Percentiles rank a stretch among this genome's conserved stretches.
phyloP scores from a whole-genome alignment of 2,888 invertebrate species.

The Lacanobia wlatinum region DNA sequence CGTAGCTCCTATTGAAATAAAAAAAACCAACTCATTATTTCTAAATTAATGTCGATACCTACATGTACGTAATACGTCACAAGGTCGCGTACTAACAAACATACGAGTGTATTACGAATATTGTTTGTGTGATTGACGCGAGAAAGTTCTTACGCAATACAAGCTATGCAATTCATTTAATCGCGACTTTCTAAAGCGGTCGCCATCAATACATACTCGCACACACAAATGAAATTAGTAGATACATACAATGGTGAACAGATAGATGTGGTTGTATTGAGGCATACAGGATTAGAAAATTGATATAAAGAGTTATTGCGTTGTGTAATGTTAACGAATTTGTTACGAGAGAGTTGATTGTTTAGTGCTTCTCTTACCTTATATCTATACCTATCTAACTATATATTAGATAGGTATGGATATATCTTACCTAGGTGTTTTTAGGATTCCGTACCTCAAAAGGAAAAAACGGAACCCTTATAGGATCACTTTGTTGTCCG shows the following conservation, averaged over 20 bases:
- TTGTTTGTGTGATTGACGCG: slow-evolving; percentile 37
- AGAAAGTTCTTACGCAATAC: slow-evolving; percentile 50
- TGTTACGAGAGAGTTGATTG: background rate
- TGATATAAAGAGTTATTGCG: slow-evolving; percentile 20
- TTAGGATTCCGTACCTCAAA: too few relatives aligned
- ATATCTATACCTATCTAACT: too few relatives aligned
- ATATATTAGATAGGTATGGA: too few relatives aligned
- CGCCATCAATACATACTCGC: slow-evolving; percentile 11
- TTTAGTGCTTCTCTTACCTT: background rate
- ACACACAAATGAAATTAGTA: slow-evolving; percentile 13
- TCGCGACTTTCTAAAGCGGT: slow-evolving; percentile 46
- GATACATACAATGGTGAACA: slow-evolving; percentile 31
- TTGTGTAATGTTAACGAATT: slow-evolving; percentile 13
- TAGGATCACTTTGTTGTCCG: too few relatives aligned
- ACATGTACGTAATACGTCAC: background rate
- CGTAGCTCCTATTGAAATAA: background rate
- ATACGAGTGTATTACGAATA: background rate
- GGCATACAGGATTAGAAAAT: slow-evolving; percentile 39
- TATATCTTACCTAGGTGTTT: too few relatives aligned
- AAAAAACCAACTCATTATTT: background rate
- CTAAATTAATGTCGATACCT: slow-evolving; percentile 5
- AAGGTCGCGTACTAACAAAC: slow-evolving; percentile 28
- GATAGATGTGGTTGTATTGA: slow-evolving; percentile 9
- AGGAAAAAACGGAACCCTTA: too few relatives aligned
- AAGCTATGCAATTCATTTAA: slow-evolving; percentile 19